These are phyloP conservation scores for Conus canariensis DNA, from an alignment of 2,888 invertebrate species.

Conservation along the genomic window DNA sequence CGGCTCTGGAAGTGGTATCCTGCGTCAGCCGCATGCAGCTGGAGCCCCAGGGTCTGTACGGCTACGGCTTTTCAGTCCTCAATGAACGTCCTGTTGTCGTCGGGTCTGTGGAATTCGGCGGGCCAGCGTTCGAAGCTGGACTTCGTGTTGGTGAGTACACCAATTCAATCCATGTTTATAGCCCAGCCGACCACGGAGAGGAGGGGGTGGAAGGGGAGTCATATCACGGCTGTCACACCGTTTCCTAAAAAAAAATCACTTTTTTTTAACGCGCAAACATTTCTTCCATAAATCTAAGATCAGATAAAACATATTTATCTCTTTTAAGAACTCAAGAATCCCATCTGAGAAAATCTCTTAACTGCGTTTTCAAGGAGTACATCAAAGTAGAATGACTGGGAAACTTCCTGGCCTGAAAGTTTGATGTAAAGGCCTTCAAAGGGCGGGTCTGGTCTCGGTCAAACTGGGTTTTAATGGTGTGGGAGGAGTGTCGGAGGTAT, in stretches of 20 bases:
- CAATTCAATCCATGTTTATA: background rate
- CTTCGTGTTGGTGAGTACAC: slow-evolving; percentile 68
- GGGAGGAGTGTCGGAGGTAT: too few species aligned
- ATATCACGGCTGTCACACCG: too few species aligned
- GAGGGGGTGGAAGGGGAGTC: background rate
- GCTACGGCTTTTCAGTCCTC: slow-evolving; percentile 71
- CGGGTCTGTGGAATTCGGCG: slow-evolving; percentile 68
- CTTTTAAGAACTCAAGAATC: background rate
- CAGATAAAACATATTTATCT: too few species aligned
- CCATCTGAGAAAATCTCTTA: too few species aligned
- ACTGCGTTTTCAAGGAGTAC: too few species aligned
- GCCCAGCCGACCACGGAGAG: background rate
- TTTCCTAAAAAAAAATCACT: background rate
- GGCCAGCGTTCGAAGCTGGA: slow-evolving; percentile 73
- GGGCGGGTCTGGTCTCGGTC: too few species aligned
- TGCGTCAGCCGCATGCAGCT: slow-evolving; percentile 65
- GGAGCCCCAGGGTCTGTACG: slow-evolving; percentile 59
- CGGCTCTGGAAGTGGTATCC: slow-evolving; percentile 74
- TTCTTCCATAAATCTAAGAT: too few species aligned
- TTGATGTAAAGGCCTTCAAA: too few species aligned
- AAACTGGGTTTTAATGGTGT: too few species aligned
- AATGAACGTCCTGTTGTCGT: slow-evolving; percentile 72
- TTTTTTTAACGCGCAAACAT: background rate
- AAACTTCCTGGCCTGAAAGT: too few species aligned
- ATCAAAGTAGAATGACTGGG: too few species aligned